Conservation (phyloP, 2,113 vertebrate species). For the Mastomys coucha region DNA sequence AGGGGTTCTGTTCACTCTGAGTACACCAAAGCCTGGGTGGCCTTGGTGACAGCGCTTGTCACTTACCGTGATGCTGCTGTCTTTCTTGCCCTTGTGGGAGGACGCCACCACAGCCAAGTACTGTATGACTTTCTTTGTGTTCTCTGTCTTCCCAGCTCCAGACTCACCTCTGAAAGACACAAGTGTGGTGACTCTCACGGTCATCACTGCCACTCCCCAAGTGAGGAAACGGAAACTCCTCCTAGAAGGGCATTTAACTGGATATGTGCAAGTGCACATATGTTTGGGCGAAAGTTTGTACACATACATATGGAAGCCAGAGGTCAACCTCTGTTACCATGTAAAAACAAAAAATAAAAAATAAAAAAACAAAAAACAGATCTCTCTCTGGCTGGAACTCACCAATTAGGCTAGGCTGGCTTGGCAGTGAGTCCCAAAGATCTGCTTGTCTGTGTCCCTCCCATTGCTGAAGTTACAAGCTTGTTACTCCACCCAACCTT, state of each 20-base stretch:
- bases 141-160: constrained; percentile 97
- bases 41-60: not conserved
- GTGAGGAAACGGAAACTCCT: not conserved
- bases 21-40: not conserved
- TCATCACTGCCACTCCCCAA: too few relatives aligned
- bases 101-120: constrained; percentile 97
- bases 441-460: not conserved
- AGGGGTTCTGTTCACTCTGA: not conserved
- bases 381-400: not conserved
- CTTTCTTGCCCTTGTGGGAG: constrained; percentile 97
- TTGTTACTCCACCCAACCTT: not conserved
- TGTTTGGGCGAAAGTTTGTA: not conserved
- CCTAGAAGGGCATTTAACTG: not conserved
- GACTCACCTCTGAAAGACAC: constrained; percentile 93
- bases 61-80: constrained; percentile 94
- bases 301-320: not conserved
- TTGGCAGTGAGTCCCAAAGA: not conserved
- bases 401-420: not conserved
- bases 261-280: not conserved
- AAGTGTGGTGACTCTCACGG: not conserved
- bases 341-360: too few relatives aligned
- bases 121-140: constrained; percentile 98
- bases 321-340: not conserved
- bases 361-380: not conserved
- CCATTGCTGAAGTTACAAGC: not conserved